Percentiles rank a stretch among this genome's conserved stretches.
Conservation (phyloP, 2,888 invertebrate genomes). For the Volucella inflata region DNA sequence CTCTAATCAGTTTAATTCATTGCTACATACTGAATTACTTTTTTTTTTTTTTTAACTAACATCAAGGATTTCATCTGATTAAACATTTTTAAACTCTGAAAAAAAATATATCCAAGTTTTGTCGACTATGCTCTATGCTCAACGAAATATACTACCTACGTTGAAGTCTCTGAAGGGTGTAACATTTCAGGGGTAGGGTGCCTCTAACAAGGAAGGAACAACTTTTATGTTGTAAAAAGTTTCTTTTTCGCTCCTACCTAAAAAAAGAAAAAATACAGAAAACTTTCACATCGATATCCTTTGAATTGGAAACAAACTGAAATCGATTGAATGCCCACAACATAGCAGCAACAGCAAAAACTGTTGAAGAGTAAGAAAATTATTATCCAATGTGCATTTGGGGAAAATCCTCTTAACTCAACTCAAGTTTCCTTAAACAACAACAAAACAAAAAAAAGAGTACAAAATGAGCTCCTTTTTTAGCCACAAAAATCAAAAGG, state of each 20-base stretch:
- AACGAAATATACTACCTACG: neutral
- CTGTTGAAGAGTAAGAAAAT: slow-evolving; percentile 33
- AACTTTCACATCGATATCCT: slow-evolving; percentile 69
- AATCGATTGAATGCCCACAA: slow-evolving; percentile 69
- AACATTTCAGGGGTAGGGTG: slow-evolving; percentile 13
- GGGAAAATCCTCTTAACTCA: neutral
- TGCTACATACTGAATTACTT: no score
- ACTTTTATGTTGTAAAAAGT: slow-evolving; percentile 46
- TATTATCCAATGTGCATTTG: slow-evolving; percentile 48
- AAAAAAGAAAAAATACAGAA: no score
- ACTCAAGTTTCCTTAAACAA: no score
- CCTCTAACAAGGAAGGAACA: neutral
- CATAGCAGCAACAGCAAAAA: slow-evolving; percentile 23
- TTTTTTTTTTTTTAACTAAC: neutral
- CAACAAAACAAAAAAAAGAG: no score
- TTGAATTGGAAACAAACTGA: slow-evolving; percentile 68
- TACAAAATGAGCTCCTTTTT: no score
- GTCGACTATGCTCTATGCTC: slow-evolving; percentile 5
- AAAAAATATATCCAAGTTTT: neutral
- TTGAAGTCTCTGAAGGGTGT: neutral
- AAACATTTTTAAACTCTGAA: slow-evolving; percentile 46
- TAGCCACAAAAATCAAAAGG: no score
- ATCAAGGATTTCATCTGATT: slow-evolving; percentile 45
- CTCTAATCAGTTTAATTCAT: no score
- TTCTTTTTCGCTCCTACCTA: slow-evolving; percentile 37